Conservation (phyloP, 2,888 invertebrate genomes). For the Eristalinus aeneus region DNA sequence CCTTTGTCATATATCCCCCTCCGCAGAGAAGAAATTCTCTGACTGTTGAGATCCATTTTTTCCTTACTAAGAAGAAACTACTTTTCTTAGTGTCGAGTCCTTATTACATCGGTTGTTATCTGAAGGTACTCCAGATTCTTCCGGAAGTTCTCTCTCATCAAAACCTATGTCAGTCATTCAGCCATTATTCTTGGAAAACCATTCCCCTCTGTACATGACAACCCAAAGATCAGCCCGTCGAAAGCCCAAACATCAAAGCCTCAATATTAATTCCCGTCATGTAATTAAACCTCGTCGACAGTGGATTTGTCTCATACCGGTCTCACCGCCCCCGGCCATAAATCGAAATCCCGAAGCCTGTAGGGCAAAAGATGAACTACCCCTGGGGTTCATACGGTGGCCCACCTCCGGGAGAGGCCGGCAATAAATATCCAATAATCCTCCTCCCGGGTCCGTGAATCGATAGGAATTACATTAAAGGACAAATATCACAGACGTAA, state of each 20-base stretch:
- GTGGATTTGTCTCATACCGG: background rate
- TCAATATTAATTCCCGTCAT: background rate
- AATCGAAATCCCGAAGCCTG: slow-evolving; percentile 6
- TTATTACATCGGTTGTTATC: too few species aligned
- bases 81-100: too few species aligned
- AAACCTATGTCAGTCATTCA: background rate
- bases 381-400: slow-evolving; percentile 18
- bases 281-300: background rate
- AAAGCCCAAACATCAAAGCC: background rate
- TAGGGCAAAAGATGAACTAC: slow-evolving; percentile 41
- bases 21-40: too few species aligned
- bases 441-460: slow-evolving; percentile 19
- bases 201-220: background rate
- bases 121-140: too few species aligned
- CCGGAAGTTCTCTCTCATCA: too few species aligned
- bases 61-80: too few species aligned
- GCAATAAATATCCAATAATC: slow-evolving; percentile 52
- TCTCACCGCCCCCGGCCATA: background rate
- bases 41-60: too few species aligned
- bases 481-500: slow-evolving; percentile 37
- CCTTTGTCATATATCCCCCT: too few species aligned
- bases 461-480: slow-evolving; percentile 50
- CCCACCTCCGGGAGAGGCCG: slow-evolving; percentile 7
- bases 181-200: background rate
- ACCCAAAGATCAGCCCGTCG: background rate